These are phyloP conservation scores for Thaumetopoea pityocampa DNA, from an alignment of 1,140 invertebrate genomes.

Conservation along the genomic window DNA sequence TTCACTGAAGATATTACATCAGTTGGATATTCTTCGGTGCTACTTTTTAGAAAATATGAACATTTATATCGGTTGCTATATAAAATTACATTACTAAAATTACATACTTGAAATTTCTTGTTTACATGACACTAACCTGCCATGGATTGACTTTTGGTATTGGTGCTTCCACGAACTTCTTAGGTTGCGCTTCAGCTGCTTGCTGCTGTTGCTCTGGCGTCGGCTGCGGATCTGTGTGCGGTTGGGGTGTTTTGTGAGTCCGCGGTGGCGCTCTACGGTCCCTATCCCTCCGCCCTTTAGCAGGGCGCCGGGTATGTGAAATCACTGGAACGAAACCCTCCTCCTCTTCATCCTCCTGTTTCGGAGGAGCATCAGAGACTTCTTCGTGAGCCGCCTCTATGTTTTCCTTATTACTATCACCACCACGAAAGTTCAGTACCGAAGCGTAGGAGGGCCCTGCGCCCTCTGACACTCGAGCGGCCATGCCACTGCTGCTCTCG, in stretches of 20 bases:
- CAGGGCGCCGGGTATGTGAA: slow-evolving; percentile 55
- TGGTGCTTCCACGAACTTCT: slow-evolving; percentile 79
- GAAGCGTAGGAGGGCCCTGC: slow-evolving; percentile 73
- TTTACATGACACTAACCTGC: slow-evolving; percentile 62
- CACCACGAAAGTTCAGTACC: slow-evolving; percentile 68
- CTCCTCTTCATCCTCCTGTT: slow-evolving; percentile 51
- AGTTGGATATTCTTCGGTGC: too few species aligned
- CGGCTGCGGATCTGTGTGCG: slow-evolving; percentile 38
- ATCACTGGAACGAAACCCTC: slow-evolving; percentile 73
- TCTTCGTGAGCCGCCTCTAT: slow-evolving; percentile 54
- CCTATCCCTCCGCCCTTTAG: slow-evolving; percentile 50
- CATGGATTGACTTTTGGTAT: slow-evolving; percentile 79
- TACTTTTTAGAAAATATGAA: too few species aligned
- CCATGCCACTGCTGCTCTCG: slow-evolving; percentile 62
- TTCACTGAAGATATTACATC: too few species aligned
- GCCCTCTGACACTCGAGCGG: slow-evolving; percentile 73
- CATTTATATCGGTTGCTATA: too few species aligned
- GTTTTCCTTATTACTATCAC: slow-evolving; percentile 70
- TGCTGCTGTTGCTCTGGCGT: slow-evolving; percentile 42
- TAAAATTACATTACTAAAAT: slow-evolving; percentile 13
- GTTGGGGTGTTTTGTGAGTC: slow-evolving; percentile 43
- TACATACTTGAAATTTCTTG: slow-evolving; percentile 10
- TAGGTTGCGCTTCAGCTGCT: slow-evolving; percentile 52
- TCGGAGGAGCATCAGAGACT: slow-evolving; percentile 40
- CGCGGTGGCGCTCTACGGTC: slow-evolving; percentile 54